Percentiles rank a stretch among this genome's conserved stretches.
These are phyloP conservation scores for Halcyon leucocephala DNA, from an alignment of 2,797 vertebrate species.

Conservation along the genomic window DNA sequence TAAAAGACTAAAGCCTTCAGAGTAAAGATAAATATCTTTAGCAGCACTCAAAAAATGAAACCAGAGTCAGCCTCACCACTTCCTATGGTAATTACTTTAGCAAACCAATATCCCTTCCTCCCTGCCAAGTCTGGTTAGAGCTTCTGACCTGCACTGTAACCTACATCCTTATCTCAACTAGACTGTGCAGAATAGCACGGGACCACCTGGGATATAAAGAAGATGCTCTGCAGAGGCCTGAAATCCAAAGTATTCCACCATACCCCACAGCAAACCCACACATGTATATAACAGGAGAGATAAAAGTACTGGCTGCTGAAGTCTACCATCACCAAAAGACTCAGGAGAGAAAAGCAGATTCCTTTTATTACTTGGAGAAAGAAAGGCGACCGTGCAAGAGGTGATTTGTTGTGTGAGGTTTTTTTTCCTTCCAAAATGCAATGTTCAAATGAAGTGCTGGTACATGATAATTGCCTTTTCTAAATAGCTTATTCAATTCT, in stretches of 20 bases:
- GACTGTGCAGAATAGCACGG: neutral
- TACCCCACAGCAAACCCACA: neutral
- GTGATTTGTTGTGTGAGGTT: accelerated
- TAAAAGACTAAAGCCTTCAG: slow-evolving; percentile 12
- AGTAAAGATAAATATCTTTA: slow-evolving; percentile 35
- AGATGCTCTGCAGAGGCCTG: neutral
- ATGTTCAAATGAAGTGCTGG: neutral
- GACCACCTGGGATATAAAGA: neutral
- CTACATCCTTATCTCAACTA: neutral
- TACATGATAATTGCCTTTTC: neutral
- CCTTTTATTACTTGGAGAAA: neutral
- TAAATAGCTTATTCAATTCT: neutral
- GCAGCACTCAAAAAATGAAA: slow-evolving; percentile 17
- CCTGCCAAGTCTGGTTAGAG: neutral
- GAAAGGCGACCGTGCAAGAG: neutral
- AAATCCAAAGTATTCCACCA: neutral
- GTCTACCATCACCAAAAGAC: neutral
- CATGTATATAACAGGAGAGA: neutral
- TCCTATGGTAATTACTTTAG: slow-evolving; percentile 3
- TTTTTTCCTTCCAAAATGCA: neutral
- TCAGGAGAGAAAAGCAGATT: neutral
- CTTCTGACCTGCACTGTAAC: slow-evolving; percentile 17
- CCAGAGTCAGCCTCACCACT: neutral
- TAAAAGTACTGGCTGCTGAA: neutral
- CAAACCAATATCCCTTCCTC: neutral